phyloP scores from a whole-genome alignment of 2,113 vertebrate species.

The Callopanchax toddi region DNA sequence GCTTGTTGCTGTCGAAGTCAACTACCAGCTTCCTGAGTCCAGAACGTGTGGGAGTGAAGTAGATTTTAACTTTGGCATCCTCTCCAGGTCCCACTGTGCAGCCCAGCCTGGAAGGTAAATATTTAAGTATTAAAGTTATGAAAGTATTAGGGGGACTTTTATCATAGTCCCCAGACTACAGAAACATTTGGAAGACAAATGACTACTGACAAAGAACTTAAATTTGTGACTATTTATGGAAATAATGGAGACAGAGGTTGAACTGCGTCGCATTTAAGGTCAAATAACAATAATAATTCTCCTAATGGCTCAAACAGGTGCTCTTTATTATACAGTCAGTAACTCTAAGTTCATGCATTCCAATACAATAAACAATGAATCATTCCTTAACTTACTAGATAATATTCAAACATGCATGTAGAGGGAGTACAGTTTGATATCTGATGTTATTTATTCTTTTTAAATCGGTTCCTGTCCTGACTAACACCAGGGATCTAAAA shows the following conservation, averaged over 20 bases:
- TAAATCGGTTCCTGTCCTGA: not conserved
- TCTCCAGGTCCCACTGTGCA: conserved; percentile 75
- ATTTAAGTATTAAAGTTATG: conserved; percentile 48
- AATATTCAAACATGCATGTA: not conserved
- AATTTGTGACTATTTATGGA: conserved; percentile 42
- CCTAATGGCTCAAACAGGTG: no score
- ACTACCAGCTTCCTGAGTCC: conserved; percentile 89
- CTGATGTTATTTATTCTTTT: not conserved
- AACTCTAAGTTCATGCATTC: not conserved
- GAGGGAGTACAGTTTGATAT: not conserved
- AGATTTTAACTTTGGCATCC: conserved; percentile 81
- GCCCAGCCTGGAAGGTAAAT: conserved; percentile 61
- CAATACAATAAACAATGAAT: not conserved
- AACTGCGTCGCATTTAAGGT: not conserved
- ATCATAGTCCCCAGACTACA: not conserved
- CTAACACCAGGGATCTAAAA: not conserved
- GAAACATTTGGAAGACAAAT: conserved; percentile 20
- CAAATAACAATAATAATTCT: not conserved
- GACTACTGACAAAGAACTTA: not conserved
- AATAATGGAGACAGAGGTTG: not conserved
- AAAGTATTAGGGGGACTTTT: not conserved
- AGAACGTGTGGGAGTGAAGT: conserved; percentile 80
- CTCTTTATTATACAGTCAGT: not conserved
- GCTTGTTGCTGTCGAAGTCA: conserved; percentile 87
- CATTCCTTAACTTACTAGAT: not conserved